A percentile compares a stretch with the other conserved stretches of the same genome.
phyloP scores from a whole-genome alignment of 2,888 invertebrate species.

The Lysandra bellargus region DNA sequence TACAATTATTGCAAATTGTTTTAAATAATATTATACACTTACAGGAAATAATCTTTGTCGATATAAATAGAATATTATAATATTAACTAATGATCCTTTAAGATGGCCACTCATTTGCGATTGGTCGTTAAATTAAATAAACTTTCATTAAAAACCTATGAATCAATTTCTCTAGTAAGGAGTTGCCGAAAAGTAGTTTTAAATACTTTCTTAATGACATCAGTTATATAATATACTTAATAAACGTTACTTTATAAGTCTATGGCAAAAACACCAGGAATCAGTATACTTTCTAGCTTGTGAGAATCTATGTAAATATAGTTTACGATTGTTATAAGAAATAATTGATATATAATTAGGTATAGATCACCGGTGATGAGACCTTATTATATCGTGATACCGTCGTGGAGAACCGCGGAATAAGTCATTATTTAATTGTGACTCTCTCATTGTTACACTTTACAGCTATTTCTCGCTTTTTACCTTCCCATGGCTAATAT shows the following conservation, averaged over 20 bases:
- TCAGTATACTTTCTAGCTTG: background rate
- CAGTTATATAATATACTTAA: background rate
- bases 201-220: background rate
- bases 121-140: too few relatives aligned
- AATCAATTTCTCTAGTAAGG: too few relatives aligned
- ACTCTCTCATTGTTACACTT: conserved; percentile 20
- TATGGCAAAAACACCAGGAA: background rate
- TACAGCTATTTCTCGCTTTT: conserved; percentile 27
- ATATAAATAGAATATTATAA: too few relatives aligned
- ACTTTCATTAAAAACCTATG: too few relatives aligned
- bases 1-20: too few relatives aligned
- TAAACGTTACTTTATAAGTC: background rate
- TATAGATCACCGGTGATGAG: conserved; percentile 22
- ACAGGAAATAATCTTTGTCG: too few relatives aligned
- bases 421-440: conserved; percentile 27
- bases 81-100: too few relatives aligned
- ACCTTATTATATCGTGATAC: conserved; percentile 14
- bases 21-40: too few relatives aligned
- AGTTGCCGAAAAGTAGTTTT: too few relatives aligned
- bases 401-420: conserved; percentile 7
- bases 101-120: too few relatives aligned
- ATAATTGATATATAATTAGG: conserved; percentile 26
- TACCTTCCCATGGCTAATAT: conserved; percentile 23
- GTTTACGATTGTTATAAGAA: conserved; percentile 19
- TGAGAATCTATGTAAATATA: conserved; percentile 23